These are phyloP conservation scores for Heliocidaris tuberculata DNA, from an alignment of 35 echinoderm and acorn worm species.

Conservation along the genomic window DNA sequence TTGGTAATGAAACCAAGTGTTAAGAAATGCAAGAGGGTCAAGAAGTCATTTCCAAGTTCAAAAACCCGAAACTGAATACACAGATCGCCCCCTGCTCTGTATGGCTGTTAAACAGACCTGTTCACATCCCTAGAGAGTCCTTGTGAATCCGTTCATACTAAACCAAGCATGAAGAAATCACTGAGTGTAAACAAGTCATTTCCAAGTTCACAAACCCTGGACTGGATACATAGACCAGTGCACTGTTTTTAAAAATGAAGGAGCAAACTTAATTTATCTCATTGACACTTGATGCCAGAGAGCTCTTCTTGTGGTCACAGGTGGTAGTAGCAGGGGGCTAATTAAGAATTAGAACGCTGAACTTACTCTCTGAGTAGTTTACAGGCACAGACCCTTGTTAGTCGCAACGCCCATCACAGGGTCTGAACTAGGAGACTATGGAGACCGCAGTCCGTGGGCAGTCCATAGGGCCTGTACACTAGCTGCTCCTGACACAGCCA, in stretches of 20 bases:
- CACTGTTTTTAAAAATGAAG: neutral
- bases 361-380: neutral
- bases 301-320: neutral
- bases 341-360: neutral
- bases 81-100: no score
- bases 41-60: neutral
- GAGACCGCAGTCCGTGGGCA: no score
- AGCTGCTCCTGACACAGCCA: no score
- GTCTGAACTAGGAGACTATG: no score
- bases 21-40: neutral
- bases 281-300: neutral
- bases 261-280: neutral
- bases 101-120: no score
- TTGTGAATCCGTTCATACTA: neutral
- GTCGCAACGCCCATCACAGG: no score
- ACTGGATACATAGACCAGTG: neutral
- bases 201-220: neutral
- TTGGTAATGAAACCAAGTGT: neutral
- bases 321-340: neutral
- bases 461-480: no score
- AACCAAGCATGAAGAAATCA: neutral
- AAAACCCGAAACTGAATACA: neutral
- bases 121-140: no score
- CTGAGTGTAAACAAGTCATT: neutral
- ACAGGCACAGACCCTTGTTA: no score